A percentile compares a stretch with the other conserved stretches of the same genome.
Conservation (phyloP, 1,140 invertebrate genomes). For the Colletes gigas region DNA sequence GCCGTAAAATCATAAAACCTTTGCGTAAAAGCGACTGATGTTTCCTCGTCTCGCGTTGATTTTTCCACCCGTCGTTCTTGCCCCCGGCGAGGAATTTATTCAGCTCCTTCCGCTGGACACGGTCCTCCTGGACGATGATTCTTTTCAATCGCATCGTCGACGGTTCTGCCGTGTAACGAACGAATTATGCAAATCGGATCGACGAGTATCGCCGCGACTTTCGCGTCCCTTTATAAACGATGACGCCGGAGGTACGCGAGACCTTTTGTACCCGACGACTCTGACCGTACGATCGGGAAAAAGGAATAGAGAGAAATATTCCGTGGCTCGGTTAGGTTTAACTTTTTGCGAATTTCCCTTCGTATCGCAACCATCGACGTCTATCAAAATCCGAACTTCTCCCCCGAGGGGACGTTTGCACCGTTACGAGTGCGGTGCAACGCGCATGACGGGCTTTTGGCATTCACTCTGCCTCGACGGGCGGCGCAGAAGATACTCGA, state of each 20-base stretch:
- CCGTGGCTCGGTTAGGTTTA: background rate
- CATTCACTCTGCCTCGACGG: background rate
- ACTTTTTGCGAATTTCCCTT: background rate
- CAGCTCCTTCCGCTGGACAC: background rate
- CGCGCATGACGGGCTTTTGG: background rate
- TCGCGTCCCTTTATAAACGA: slow-evolving; percentile 59
- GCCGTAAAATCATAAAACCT: slow-evolving; percentile 23
- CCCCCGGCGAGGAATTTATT: background rate
- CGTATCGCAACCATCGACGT: background rate
- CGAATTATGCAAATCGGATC: slow-evolving; percentile 74
- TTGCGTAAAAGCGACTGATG: background rate
- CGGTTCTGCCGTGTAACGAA: slow-evolving; percentile 19
- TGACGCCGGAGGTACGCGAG: slow-evolving; percentile 61
- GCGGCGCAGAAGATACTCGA: slow-evolving; percentile 2
- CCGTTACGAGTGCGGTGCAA: background rate
- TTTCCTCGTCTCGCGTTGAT: slow-evolving; percentile 7
- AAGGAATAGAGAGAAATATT: background rate
- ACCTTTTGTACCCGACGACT: background rate
- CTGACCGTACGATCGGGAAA: background rate
- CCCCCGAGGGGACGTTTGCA: background rate
- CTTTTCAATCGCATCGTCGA: slow-evolving; percentile 14
- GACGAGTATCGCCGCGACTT: slow-evolving; percentile 63
- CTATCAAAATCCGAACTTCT: background rate
- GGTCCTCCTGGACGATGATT: background rate
- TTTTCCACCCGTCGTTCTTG: background rate